These are phyloP conservation scores for Enteromius fasciolatus DNA, from an alignment of 2,797 vertebrate genomes.

Conservation along the genomic window DNA sequence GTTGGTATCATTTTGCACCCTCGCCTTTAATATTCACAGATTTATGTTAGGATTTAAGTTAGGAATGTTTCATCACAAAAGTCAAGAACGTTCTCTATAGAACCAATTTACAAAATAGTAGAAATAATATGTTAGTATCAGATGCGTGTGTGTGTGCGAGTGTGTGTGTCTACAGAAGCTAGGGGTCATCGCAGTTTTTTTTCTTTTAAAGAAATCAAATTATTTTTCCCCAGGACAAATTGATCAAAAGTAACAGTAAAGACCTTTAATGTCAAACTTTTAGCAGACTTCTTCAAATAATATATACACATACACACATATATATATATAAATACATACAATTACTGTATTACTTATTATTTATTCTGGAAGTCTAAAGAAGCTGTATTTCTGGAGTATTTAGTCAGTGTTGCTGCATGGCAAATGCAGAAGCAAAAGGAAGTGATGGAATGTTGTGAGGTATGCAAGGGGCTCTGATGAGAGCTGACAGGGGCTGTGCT, in stretches of 20 bases:
- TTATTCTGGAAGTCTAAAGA: neutral
- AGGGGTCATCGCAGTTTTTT: neutral
- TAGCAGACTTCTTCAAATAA: neutral
- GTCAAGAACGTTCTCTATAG: neutral
- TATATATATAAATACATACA: too few relatives aligned
- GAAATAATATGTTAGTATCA: neutral
- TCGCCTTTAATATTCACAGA: neutral
- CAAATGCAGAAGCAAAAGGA: neutral
- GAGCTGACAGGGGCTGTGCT: constrained; percentile 39
- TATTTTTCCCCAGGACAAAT: neutral
- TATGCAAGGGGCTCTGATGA: constrained; percentile 36
- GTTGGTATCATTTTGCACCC: neutral
- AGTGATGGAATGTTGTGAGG: neutral
- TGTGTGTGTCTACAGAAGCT: neutral
- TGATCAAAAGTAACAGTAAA: neutral
- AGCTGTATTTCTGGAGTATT: neutral
- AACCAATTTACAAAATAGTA: neutral
- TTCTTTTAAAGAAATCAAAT: neutral
- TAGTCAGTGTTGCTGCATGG: neutral
- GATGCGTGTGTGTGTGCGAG: too few relatives aligned
- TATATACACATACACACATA: too few relatives aligned
- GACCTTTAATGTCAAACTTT: neutral
- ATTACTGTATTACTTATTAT: too few relatives aligned
- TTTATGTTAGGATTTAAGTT: neutral
- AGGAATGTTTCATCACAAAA: neutral